These are phyloP conservation scores for Pachyramphus minor DNA, from an alignment of 2,113 vertebrate species.

Conservation along the genomic window DNA sequence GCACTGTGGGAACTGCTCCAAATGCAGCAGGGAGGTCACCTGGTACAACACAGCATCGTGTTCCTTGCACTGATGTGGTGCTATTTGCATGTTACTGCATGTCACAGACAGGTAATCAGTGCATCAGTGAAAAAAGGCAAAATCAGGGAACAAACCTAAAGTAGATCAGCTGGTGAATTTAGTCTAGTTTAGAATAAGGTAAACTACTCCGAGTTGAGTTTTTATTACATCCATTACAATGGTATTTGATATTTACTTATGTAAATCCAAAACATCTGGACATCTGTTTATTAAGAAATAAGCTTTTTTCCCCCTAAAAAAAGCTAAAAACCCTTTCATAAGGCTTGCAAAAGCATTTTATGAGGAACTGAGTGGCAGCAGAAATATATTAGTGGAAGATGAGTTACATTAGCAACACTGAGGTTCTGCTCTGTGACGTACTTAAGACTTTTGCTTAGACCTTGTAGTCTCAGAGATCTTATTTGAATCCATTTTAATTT, in stretches of 20 bases:
- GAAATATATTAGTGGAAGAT: neutral
- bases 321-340: neutral
- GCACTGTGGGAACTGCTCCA: neutral
- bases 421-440: neutral
- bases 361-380: accelerated
- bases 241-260: neutral
- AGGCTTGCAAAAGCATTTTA: neutral
- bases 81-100: neutral
- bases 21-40: neutral
- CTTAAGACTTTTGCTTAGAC: neutral
- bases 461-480: neutral
- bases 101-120: neutral
- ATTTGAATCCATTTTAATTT: neutral
- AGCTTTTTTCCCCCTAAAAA: neutral
- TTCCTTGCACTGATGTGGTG: neutral
- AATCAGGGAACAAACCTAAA: neutral
- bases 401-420: neutral
- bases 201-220: neutral
- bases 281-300: neutral
- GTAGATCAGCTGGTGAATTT: neutral
- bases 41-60: neutral
- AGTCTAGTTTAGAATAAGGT: neutral
- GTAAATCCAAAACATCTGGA: neutral
- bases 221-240: neutral
- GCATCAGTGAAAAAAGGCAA: neutral